Conservation (phyloP, 2,888 invertebrate species). For the Acronicta leporina region DNA sequence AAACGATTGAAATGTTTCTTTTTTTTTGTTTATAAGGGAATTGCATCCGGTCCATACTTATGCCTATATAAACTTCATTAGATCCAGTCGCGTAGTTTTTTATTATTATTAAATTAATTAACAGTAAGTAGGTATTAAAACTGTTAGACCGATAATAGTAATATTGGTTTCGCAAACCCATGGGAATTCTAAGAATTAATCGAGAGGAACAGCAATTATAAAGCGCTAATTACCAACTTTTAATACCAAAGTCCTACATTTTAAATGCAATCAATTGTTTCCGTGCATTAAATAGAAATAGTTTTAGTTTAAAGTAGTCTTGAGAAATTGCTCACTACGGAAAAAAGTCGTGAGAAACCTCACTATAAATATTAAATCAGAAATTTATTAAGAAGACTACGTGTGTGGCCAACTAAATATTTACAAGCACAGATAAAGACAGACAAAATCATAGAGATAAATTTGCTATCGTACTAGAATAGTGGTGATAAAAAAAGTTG, state of each 20-base stretch:
- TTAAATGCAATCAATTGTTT: constrained; percentile 20
- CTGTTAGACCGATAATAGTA: background rate
- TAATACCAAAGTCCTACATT: background rate
- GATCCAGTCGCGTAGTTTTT: background rate
- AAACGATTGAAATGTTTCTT: too few species aligned
- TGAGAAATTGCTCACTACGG: background rate
- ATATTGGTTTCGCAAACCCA: constrained; percentile 9
- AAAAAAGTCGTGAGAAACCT: constrained; percentile 21
- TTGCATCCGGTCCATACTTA: too few species aligned
- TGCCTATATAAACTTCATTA: too few species aligned
- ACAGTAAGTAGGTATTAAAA: too few species aligned
- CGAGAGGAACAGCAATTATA: constrained; percentile 16
- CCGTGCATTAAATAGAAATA: constrained; percentile 17
- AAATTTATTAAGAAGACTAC: background rate
- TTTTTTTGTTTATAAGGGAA: too few species aligned
- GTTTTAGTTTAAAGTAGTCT: constrained; percentile 1
- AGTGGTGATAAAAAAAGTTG: too few species aligned
- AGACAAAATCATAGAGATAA: too few species aligned
- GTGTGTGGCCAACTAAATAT: constrained; percentile 20
- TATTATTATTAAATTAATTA: too few species aligned
- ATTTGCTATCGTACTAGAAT: too few species aligned
- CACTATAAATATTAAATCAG: background rate
- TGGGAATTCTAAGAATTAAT: constrained; percentile 20
- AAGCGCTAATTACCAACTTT: constrained; percentile 9
- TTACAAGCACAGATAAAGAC: constrained; percentile 1